Evolutionary conservation across 2,797 vertebrate species (phyloP), one percentile per base, ranked within the genome.

Genomic region (Triplophysa yarkandensis): DNA sequence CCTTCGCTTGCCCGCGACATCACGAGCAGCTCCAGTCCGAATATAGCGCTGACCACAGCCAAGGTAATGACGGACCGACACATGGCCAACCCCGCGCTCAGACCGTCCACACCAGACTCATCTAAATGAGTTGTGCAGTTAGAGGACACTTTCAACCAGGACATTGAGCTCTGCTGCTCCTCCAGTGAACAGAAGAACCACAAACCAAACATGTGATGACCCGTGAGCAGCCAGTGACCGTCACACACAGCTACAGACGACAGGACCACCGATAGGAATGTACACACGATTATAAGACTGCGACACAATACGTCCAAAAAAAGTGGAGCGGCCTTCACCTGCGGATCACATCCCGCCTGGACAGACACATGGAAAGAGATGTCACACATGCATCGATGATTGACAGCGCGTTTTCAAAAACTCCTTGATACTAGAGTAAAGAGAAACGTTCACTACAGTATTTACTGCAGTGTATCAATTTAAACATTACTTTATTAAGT

Each of bases 1-100:
- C 94, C 93, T 4, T 93, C 91, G 0, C 89, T 94, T 69, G 93
- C 86, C 65, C 93, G 94, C 19, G 93, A 94, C 64, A 94, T 90
- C 77, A 94, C 92, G 48, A 94, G 88, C 78, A 94, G 81, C 86
- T 94, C 93, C 86, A 94, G 73, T n/a, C 93, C 92, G 8, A 94
- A 93, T 48, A 95, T 90, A 10, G 93, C 92, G 0, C 87, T 85
- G 30, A 93, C 93, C 2, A 94, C 90, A 0, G 91, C 92, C 68
- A 94, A 77, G 25, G 89, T 82, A 0, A 87, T 83, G 65, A 87
- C 17, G 1, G 81, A 88, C 17, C 92, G 90, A 23, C 87, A 88
- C 44, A 90, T 2, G 36, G 84, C 85, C 73, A 90, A 68, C 2
- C 90, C 88, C 8, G 81, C 2, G 0, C 81, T 84, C 72, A 93